Base-by-base conservation (phyloP, 1,140 invertebrate genomes). In the Akabosia matsudoensis region DNA sequence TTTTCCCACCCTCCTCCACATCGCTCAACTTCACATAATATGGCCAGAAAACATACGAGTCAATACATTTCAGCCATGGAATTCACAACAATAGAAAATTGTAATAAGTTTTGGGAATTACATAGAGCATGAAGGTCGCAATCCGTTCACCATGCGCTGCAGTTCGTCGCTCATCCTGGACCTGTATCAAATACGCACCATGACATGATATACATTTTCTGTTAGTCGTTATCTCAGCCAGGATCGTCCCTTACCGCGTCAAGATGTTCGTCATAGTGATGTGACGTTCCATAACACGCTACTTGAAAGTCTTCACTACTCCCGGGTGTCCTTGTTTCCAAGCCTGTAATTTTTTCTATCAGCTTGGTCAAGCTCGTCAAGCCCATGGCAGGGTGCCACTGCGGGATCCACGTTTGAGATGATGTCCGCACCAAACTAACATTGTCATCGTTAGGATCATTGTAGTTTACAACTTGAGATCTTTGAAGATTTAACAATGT, bases 161-260 rank as follows among this genome's bases (percentile, higher is more conserved):
- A 13, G 61, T 67, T 30, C 61, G 7, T 30, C 61, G 3, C 4
- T 7, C 24, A n/a, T 67, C 61, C n/a, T 67, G 61, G 14, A 67
- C 28, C 61, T 67, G 30, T 30, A 10, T 13, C 3, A 30, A 67
- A 30, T 2, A 31, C 28, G 24, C 24, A 67, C 22, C n/a, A 67
- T 30, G 1, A 4, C 28, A 56, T 56, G 24, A 56, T 56, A n/a
- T n/a, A n/a, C n/a, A n/a, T n/a, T n/a, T n/a, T n/a, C 45, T 51
- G n/a, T 13, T 51, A 51, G n/a, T n/a, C n/a, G n/a, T n/a, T n/a
- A n/a, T n/a, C n/a, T n/a, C n/a, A n/a, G n/a, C n/a, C n/a, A n/a
- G n/a, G n/a, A n/a, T n/a, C n/a, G n/a, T n/a, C n/a, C n/a, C 54
- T 56, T 75, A 78, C 77, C 13, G 75, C 75, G 67, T 80, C 79